phyloP scores from a whole-genome alignment of 2,888 invertebrate species.

The Onchidella celtica region DNA sequence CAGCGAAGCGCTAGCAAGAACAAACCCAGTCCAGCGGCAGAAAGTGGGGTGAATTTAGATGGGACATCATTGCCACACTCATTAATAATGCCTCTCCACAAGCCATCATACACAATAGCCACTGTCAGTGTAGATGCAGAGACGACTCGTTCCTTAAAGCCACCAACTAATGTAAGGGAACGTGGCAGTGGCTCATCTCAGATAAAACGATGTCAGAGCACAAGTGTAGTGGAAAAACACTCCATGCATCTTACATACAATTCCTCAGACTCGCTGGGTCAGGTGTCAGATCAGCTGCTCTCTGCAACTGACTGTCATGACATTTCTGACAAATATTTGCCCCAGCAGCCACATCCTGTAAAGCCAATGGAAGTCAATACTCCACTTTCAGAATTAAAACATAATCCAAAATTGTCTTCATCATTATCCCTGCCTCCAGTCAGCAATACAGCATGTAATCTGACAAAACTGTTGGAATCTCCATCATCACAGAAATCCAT shows the following conservation, averaged over 20 bases:
- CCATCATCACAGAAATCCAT: slow-evolving; percentile 10
- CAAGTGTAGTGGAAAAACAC: slow-evolving; percentile 41
- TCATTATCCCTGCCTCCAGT: no score
- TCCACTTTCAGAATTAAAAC: no score
- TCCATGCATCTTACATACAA: no score
- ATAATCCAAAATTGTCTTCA: no score
- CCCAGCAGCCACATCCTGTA: slow-evolving; percentile 7
- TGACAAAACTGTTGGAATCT: slow-evolving; percentile 52
- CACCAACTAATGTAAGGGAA: not conserved
- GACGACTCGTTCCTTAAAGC: not conserved
- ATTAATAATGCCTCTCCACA: not conserved
- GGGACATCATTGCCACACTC: not conserved
- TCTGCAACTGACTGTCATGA: not conserved
- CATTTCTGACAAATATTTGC: no score
- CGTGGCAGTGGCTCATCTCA: not conserved
- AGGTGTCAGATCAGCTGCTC: not conserved
- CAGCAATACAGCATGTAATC: slow-evolving; percentile 50
- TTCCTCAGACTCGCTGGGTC: no score
- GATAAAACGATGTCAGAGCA: slow-evolving; percentile 44
- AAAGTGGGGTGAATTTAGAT: not conserved
- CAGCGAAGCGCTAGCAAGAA: slow-evolving; percentile 10
- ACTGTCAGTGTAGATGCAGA: not conserved
- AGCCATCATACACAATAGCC: not conserved
- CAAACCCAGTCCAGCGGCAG: not conserved
- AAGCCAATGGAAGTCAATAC: not conserved